Base-by-base conservation (phyloP, 1,140 invertebrate genomes). In the Stegodyphus mimosarum region DNA sequence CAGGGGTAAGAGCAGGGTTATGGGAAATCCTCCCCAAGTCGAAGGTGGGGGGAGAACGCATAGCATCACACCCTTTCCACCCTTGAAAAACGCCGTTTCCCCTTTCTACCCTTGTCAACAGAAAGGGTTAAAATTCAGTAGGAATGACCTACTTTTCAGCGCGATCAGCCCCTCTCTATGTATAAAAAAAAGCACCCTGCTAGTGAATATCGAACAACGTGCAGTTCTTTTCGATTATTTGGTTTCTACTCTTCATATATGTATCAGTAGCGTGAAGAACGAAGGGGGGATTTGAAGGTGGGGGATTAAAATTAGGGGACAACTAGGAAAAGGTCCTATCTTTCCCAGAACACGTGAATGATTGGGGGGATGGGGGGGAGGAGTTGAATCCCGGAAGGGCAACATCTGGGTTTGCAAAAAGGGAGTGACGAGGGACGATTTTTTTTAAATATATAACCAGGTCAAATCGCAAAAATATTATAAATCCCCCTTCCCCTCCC, bases 391-490 rank as follows among this genome's bases (percentile, higher is more conserved):
- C 63, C 15, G 76, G 66, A 78, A 78, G 60, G 60, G n/a, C 7
- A 17, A 48, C 75, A 77, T 77, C 75, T 67, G 75, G 33, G 11
- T 18, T 10, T 18, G 55, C 33, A 60, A 64, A 48, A 64, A 60
- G 60, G 51, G 60, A 15, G 15, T 17, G 11, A 33, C 33, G 3
- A 33, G 33, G 33, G 33, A 33, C 33, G 33, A 33, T 33, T 33
- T 33, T 33, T 33, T 33, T 33, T 33, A 33, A 33, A 33, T 33
- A 33, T 33, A 73, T 83, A 83, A 74, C 71, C 80, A 83, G 80
- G 80, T 83, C 80, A 83, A 74, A 83, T 83, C 80, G 71, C 70
- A 64, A 83, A 74, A 13, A 71, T 83, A 83, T 83, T 83, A 74
- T 11, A 60, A 11, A 74, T 48, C 71, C 80, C 71, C 80, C 60